These are phyloP conservation scores for Dicrurus megarhynchus DNA, from an alignment of 2,113 vertebrate species.

Conservation along the genomic window DNA sequence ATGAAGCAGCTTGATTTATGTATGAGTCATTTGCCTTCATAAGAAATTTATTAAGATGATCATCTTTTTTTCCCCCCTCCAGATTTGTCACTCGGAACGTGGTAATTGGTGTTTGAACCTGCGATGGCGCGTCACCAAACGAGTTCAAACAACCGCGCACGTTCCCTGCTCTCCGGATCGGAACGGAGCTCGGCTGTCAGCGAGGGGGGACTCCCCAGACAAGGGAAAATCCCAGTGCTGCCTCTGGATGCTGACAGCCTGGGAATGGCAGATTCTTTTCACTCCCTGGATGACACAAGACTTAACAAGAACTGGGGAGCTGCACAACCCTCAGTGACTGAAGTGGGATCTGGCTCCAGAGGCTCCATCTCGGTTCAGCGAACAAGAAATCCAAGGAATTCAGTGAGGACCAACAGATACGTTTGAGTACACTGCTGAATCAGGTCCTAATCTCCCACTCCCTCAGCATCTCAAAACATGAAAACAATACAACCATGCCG, in stretches of 20 bases:
- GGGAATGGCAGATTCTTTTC: background rate
- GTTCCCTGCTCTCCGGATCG: background rate
- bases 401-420: background rate
- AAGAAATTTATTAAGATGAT: constrained; percentile 73
- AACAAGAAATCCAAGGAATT: background rate
- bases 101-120: constrained; percentile 40
- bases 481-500: background rate
- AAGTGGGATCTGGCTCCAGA: background rate
- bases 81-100: constrained; percentile 45
- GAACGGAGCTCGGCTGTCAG: background rate
- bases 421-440: background rate
- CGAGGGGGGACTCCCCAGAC: background rate
- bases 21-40: constrained; percentile 65
- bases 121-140: background rate
- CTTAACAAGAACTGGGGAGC: background rate
- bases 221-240: background rate
- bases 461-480: background rate
- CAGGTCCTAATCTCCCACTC: background rate
- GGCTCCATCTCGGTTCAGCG: background rate
- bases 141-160: background rate
- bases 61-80: constrained; percentile 5
- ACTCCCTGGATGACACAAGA: background rate
- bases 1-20: constrained; percentile 68
- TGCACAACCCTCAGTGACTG: background rate
- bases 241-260: background rate